phyloP scores from a whole-genome alignment of 2,888 invertebrate species.

The Tyria jacobaeae region DNA sequence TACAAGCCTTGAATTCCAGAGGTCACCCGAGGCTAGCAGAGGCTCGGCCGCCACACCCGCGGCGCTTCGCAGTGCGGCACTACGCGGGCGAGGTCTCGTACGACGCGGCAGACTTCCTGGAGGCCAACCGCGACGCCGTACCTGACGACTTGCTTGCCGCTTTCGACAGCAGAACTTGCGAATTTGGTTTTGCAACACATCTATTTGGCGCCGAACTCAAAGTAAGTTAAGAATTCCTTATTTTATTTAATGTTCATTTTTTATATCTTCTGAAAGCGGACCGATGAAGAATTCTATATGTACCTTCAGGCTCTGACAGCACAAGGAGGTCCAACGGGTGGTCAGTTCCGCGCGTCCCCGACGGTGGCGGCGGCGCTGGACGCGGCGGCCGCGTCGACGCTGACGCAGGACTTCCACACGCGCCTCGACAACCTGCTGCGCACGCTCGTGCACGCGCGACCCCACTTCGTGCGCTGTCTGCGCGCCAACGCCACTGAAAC shows the following conservation, averaged over 20 bases:
- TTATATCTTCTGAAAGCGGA: not conserved
- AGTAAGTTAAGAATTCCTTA: constrained; percentile 53
- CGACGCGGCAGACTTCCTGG: constrained; percentile 95
- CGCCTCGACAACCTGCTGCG: constrained; percentile 96
- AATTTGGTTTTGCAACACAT: constrained; percentile 98
- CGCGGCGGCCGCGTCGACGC: constrained; percentile 94
- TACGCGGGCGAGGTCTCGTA: constrained; percentile 92
- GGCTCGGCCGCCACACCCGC: constrained; percentile 91
- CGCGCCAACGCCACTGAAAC: constrained; percentile 94
- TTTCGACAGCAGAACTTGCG: constrained; percentile 96
- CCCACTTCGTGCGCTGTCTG: constrained; percentile 97
- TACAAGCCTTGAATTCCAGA: constrained; percentile 70
- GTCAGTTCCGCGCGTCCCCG: constrained; percentile 94
- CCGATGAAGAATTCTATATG: not conserved
- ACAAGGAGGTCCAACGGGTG: constrained; percentile 84
- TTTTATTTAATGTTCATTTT: not conserved
- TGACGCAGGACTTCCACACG: constrained; percentile 98
- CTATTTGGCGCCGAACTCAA: constrained; percentile 97
- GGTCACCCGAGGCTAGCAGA: constrained; percentile 94
- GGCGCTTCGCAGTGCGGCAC: constrained; percentile 96
- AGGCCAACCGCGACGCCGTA: constrained; percentile 96
- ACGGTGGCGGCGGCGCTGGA: constrained; percentile 92
- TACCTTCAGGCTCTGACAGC: constrained; percentile 77
- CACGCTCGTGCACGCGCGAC: constrained; percentile 96
- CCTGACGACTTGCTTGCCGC: constrained; percentile 97